phyloP scores from a whole-genome alignment of 1,140 invertebrate species.

The Drosophila navojoa region DNA sequence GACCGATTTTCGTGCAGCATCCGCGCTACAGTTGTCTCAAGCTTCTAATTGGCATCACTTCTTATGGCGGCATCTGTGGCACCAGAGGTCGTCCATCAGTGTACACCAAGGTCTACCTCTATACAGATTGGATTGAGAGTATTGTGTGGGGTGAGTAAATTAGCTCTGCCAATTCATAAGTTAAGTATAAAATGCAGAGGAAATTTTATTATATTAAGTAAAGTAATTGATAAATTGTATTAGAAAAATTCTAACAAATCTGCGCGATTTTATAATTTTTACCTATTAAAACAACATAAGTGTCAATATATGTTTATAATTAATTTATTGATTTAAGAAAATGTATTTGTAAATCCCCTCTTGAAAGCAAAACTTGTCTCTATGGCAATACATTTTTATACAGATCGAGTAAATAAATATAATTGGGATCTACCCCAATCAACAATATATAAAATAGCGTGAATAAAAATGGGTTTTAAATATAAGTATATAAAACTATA shows the following conservation, averaged over 20 bases:
- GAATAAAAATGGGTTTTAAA: no score
- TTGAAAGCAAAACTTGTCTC: no score
- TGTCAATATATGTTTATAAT: background rate
- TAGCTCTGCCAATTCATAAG: background rate
- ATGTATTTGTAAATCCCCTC: background rate
- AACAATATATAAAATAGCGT: no score
- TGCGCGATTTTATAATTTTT: background rate
- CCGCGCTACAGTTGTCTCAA: constrained; percentile 57
- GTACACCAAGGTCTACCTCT: constrained; percentile 70
- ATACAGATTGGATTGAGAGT: constrained; percentile 75
- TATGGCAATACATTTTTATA: no score
- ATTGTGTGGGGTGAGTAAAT: constrained; percentile 70
- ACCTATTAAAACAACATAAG: background rate
- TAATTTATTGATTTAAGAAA: background rate
- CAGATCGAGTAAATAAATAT: background rate
- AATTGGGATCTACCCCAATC: no score
- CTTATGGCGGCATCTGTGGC: constrained; percentile 66
- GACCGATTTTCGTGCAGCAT: constrained; percentile 74
- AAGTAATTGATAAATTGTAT: background rate
- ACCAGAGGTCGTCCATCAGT: constrained; percentile 56
- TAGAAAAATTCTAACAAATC: background rate
- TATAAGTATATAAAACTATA: no score
- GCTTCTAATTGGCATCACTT: constrained; percentile 69
- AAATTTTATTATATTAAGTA: background rate
- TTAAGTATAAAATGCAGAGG: background rate